These are phyloP conservation scores for Amblyopsis rosae DNA, from an alignment of 2,113 vertebrate genomes.

Conservation along the genomic window DNA sequence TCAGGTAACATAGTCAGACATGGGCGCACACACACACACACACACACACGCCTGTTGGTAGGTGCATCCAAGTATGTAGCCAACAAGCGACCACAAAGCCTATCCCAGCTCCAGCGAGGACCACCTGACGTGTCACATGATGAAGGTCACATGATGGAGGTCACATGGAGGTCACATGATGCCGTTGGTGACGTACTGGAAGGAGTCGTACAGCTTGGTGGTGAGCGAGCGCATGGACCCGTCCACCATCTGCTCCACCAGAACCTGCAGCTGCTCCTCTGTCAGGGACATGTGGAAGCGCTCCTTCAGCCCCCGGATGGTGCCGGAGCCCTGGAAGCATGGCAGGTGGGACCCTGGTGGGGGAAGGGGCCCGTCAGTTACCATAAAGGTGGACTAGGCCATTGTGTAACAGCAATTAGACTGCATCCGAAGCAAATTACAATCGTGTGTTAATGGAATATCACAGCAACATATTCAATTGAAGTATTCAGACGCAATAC, in stretches of 20 bases:
- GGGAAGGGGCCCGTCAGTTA: background rate
- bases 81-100: background rate
- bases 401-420: background rate
- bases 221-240: conserved; percentile 93
- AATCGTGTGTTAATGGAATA: too few relatives aligned
- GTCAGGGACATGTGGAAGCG: conserved; percentile 97
- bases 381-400: background rate
- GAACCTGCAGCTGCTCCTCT: conserved; percentile 93
- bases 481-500: too few relatives aligned
- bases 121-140: background rate
- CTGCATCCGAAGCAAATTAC: too few relatives aligned
- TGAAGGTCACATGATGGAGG: background rate
- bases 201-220: conserved; percentile 96
- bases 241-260: conserved; percentile 93
- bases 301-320: conserved; percentile 93
- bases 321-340: conserved; percentile 93
- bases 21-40: background rate
- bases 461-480: too few relatives aligned
- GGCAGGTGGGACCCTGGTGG: conserved; percentile 87
- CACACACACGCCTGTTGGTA: background rate
- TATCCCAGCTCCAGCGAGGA: background rate
- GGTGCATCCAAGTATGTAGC: background rate
- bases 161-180: conserved; percentile 85
- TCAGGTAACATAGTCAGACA: background rate
- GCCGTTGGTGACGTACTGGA: conserved; percentile 98